phyloP scores from a whole-genome alignment of 2,113 vertebrate genomes.

The Ramphastos sulfuratus region DNA sequence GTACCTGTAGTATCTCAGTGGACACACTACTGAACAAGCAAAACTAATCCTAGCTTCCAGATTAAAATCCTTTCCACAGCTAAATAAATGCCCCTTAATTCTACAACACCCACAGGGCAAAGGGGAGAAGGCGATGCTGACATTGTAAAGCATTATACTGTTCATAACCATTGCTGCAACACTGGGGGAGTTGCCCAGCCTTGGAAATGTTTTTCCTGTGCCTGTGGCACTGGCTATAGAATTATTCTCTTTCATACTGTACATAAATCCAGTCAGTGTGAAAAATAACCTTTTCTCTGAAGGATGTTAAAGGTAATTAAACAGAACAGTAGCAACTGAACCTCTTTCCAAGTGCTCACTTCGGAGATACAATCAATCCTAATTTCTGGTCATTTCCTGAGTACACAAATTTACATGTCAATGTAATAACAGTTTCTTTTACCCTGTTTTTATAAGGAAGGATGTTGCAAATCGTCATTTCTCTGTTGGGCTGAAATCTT shows the following conservation, averaged over 20 bases:
- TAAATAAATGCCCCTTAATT: not conserved
- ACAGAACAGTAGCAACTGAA: not conserved
- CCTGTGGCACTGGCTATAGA: not conserved
- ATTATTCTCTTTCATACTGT: not conserved
- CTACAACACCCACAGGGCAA: not conserved
- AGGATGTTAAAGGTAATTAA: not conserved
- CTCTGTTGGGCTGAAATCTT: too few species aligned
- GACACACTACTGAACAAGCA: not conserved
- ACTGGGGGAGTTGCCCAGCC: not conserved
- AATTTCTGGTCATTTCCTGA: fast-evolving
- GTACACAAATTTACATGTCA: fast-evolving
- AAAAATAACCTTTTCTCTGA: not conserved
- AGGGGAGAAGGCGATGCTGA: not conserved
- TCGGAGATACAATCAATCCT: not conserved
- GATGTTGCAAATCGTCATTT: not conserved
- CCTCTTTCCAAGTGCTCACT: too few species aligned
- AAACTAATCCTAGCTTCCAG: not conserved
- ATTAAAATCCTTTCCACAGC: not conserved
- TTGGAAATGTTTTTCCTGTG: not conserved
- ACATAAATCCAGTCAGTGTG: too few species aligned
- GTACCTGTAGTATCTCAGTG: not conserved
- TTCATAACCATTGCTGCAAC: not conserved
- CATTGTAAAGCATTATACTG: not conserved
- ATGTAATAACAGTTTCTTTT: fast-evolving
- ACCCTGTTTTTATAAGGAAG: fast-evolving